A percentile compares a stretch with the other conserved stretches of the same genome.
Conservation (phyloP, 2,888 invertebrate genomes). For the Leptinotarsa haldemani region DNA sequence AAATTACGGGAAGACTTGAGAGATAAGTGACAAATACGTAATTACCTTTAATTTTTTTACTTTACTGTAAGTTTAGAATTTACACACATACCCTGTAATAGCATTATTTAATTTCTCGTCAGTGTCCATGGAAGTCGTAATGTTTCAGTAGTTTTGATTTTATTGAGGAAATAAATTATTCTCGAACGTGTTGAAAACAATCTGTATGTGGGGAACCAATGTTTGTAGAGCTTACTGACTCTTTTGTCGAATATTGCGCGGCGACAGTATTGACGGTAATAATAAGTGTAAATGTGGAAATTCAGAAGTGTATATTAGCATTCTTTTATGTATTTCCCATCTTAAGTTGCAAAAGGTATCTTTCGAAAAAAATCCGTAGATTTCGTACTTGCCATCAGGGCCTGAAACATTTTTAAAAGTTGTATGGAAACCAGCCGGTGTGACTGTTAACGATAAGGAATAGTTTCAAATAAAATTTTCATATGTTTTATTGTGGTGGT, state of each 20-base stretch:
- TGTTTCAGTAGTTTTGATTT: constrained; percentile 6
- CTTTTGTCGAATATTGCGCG: not conserved
- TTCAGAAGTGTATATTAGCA: not conserved
- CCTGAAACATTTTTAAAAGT: too few relatives aligned
- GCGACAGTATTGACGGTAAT: not conserved
- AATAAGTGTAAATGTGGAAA: not conserved
- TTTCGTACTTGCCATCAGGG: too few relatives aligned
- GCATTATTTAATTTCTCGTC: constrained; percentile 40
- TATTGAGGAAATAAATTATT: constrained; percentile 4
- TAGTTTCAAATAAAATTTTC: too few relatives aligned
- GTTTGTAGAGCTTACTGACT: constrained; percentile 8
- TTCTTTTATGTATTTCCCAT: not conserved
- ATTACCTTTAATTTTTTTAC: constrained; percentile 55
- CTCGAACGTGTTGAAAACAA: not conserved
- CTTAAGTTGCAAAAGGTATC: not conserved
- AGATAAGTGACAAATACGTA: constrained; percentile 68
- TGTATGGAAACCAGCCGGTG: too few relatives aligned
- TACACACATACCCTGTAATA: constrained; percentile 49
- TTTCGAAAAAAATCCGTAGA: too few relatives aligned
- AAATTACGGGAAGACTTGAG: constrained; percentile 66
- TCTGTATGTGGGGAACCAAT: constrained; percentile 5
- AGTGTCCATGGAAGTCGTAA: constrained; percentile 16
- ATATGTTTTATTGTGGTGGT: too few relatives aligned
- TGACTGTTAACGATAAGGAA: too few relatives aligned
- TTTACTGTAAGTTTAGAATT: constrained; percentile 54